These are phyloP conservation scores for Anodontia alba DNA, from an alignment of 2,888 invertebrate genomes.

Conservation along the genomic window DNA sequence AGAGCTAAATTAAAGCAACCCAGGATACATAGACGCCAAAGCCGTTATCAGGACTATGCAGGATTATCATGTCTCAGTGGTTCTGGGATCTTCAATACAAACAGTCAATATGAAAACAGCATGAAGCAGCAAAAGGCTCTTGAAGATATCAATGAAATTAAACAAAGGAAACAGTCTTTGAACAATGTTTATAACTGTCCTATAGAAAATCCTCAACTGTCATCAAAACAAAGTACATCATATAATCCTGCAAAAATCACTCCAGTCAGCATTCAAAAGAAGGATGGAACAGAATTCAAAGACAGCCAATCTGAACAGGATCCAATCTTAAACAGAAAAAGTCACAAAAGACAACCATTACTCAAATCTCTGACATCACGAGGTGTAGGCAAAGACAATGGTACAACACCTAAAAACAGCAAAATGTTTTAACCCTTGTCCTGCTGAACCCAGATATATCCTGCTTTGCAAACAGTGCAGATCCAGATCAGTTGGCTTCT, in stretches of 20 bases:
- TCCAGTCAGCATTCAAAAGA: background rate
- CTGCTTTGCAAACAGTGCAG: no score
- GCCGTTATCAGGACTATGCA: background rate
- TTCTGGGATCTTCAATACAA: background rate
- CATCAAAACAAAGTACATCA: background rate
- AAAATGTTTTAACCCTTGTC: no score
- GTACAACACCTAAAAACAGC: background rate
- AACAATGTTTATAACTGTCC: background rate
- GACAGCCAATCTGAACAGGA: background rate
- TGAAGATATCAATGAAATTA: background rate
- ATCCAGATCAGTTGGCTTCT: no score
- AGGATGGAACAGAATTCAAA: background rate
- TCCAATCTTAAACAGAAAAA: background rate
- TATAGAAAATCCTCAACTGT: background rate
- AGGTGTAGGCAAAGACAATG: background rate
- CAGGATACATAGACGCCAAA: background rate
- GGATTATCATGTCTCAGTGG: background rate
- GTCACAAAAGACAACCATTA: background rate
- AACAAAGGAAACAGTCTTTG: conserved; percentile 1
- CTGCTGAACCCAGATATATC: no score
- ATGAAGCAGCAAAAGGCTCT: background rate
- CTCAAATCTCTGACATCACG: background rate
- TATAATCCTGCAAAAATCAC: background rate
- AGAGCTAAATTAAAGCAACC: background rate
- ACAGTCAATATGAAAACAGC: background rate